Evolutionary conservation across 2,113 vertebrate species (phyloP), one percentile per base, ranked within the genome.

Genomic region (Sialia sialis): DNA sequence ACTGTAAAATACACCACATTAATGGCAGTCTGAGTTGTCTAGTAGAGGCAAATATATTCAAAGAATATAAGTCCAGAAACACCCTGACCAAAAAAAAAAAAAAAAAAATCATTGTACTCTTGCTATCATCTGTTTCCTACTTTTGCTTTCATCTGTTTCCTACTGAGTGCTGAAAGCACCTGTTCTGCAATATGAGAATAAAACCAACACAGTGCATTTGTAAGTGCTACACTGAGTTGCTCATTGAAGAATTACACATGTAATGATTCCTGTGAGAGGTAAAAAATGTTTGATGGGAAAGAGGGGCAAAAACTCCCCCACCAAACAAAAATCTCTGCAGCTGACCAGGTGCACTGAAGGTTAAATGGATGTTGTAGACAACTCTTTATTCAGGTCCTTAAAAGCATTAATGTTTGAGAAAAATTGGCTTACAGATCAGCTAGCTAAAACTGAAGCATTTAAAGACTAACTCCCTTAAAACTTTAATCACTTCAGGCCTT

Each of bases 361-460:
- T 67, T 70, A 75, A 75, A 63, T 20, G 30, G 23, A 60, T 82
- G n/a, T 21, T 85, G 52, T 13, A 78, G 73, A 48, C 16, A 82
- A 68, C 10, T 29, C 29, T 48, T 89, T 87, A 76, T 87, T 73
- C 41, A 79, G 38, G 59, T 76, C 54, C 41, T 85, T 88, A 60
- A 86, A 94, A 80, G 70, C 51, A 86, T 58, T 88, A 51, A 66
- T 20, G 51, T 58, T 94, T 66, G 59, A 92, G 46, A 87, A 95
- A 92, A 92, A 93, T 41, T 91, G 74, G 87, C 81, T 95, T 94
- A 96, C 41, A 72, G 78, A 93, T 91, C 92, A 89, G 74, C 75
- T 75, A 76, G 58, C 75, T 93, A 93, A 93, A 84, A 82, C 66
- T 73, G 67, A 85, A 82, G 78, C 56, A 93, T 93, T 95, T 89